Evolutionary conservation across 2,888 invertebrate species (phyloP).

Genomic region (Deilephila elpenor): DNA sequence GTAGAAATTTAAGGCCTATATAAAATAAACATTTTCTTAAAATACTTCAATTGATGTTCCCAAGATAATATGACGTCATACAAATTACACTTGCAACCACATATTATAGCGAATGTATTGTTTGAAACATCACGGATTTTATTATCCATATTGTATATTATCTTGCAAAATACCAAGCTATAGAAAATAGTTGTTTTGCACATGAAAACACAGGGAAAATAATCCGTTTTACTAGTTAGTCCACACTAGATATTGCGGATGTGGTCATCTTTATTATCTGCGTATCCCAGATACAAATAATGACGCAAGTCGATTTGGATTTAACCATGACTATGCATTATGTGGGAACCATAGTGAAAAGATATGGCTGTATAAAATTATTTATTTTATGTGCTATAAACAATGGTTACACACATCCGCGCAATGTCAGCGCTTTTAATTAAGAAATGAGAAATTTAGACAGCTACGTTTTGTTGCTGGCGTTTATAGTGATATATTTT

Average conservation of each 20-base stretch:
- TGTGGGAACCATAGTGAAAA: conserved; percentile 27
- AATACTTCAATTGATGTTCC: background rate
- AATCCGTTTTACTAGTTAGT: conserved; percentile 2
- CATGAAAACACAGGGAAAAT: background rate
- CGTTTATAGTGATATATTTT: background rate
- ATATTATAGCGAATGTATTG: background rate
- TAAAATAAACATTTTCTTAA: background rate
- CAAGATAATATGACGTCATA: background rate
- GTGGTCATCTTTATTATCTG: conserved; percentile 58
- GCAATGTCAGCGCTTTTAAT: conserved; percentile 8
- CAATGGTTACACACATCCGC: conserved; percentile 24
- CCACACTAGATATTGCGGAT: conserved; percentile 52
- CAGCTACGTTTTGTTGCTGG: background rate
- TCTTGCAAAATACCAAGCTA: background rate
- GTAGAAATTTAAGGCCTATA: too few relatives aligned
- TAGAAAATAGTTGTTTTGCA: background rate
- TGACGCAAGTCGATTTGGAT: conserved; percentile 41
- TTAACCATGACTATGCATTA: conserved; percentile 33
- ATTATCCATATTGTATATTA: background rate
- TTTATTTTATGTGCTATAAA: conserved; percentile 27
- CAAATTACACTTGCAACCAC: background rate
- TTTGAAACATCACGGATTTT: background rate
- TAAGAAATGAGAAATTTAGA: conserved; percentile 1
- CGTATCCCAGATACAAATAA: conserved; percentile 45
- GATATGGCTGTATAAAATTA: conserved; percentile 21